Conservation (phyloP, 2,888 invertebrate species). For the Athripsodes cinereus region DNA sequence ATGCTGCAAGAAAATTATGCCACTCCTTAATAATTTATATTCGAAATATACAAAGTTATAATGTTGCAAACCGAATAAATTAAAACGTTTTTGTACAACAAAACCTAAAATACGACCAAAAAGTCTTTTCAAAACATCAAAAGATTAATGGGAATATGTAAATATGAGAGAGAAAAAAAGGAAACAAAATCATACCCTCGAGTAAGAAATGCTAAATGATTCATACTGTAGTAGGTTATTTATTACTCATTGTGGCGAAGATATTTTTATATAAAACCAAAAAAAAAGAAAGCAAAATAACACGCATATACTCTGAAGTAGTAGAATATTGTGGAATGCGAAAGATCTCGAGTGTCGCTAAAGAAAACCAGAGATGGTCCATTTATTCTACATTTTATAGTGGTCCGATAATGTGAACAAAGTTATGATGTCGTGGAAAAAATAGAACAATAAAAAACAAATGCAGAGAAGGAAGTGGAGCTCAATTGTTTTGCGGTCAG, state of each 20-base stretch:
- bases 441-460: background rate
- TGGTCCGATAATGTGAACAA: no score
- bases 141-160: slow-evolving; percentile 1
- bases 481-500: background rate
- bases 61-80: background rate
- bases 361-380: no score
- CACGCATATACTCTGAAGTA: no score
- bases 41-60: background rate
- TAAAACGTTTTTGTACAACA: background rate
- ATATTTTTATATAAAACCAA: background rate
- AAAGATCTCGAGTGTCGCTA: no score
- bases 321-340: no score
- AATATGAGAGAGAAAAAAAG: background rate
- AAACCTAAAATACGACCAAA: background rate
- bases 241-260: background rate
- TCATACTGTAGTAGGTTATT: background rate
- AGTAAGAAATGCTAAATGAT: background rate
- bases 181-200: background rate
- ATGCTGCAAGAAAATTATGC: background rate
- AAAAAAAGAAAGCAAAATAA: no score
- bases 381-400: no score
- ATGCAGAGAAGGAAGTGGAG: background rate
- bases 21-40: slow-evolving; percentile 1
- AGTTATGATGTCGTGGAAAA: background rate
- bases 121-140: background rate